Percentiles rank a stretch among this genome's conserved stretches.
Conservation (phyloP, 2,888 invertebrate species). For the Nebria brevicollis region DNA sequence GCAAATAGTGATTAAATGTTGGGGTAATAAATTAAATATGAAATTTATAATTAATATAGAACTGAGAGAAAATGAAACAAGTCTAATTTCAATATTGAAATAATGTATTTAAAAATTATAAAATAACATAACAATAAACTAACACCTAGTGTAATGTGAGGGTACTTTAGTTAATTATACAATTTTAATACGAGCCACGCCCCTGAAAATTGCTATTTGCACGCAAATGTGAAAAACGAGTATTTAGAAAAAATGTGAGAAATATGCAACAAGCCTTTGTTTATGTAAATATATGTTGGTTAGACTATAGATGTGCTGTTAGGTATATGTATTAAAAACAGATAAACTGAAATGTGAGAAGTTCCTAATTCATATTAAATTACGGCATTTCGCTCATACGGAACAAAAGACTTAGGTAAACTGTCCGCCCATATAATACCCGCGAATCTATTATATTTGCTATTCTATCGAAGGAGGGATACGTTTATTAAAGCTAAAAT, state of each 20-base stretch:
- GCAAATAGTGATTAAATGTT: slow-evolving; percentile 42
- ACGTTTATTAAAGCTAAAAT: background rate
- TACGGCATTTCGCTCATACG: slow-evolving; percentile 22
- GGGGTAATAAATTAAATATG: slow-evolving; percentile 41
- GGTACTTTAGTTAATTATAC: slow-evolving; percentile 19
- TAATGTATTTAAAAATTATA: background rate
- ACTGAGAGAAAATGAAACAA: slow-evolving; percentile 13
- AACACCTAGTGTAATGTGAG: background rate
- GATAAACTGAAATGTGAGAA: slow-evolving; percentile 17
- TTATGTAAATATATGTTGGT: background rate
- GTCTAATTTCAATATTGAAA: slow-evolving; percentile 9
- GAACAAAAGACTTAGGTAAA: slow-evolving; percentile 18
- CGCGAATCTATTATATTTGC: slow-evolving; percentile 14
- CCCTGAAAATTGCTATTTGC: background rate
- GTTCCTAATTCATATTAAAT: slow-evolving; percentile 27
- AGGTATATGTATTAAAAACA: slow-evolving; percentile 20
- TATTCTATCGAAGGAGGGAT: slow-evolving; percentile 7
- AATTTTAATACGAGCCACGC: background rate
- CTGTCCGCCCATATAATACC: slow-evolving; percentile 27
- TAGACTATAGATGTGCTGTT: background rate
- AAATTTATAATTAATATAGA: slow-evolving; percentile 39
- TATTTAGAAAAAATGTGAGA: slow-evolving; percentile 7
- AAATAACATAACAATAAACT: too few species aligned
- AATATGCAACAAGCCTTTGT: slow-evolving; percentile 1
- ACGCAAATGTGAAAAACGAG: slow-evolving; percentile 13